Base-by-base conservation (phyloP, 2,797 vertebrate species). In the Danio choprae region DNA sequence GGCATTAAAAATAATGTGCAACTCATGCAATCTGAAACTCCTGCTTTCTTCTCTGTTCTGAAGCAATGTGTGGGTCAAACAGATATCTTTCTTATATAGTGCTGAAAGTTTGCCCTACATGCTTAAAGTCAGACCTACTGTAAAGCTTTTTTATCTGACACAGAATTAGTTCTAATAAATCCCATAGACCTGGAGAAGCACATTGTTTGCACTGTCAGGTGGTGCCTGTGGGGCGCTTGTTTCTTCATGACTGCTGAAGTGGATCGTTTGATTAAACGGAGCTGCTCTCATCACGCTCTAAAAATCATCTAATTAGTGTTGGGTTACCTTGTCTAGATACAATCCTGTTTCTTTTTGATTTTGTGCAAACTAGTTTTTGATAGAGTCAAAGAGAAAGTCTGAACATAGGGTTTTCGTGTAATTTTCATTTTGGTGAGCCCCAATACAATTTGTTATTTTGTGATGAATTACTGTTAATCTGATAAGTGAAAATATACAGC, bases 261-360 rank as follows among this genome's bases (percentile, higher is more conserved):
- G 69, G 58, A 72, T 18, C 77, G n/a, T 74, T 59, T 67, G 77
- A 81, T 85, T 85, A 74, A 85, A 84, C 48, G 62, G 58, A 60
- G 38, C 51, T 69, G 73, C 15, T 67, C 56, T 58, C 58, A 65
- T 68, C 83, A 73, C 68, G 73, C 77, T 83, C 82, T 80, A 56
- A 76, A 80, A 76, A 83, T 80, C 71, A 79, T 75, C 71, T 44
- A 50, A 75, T 72, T 74, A 80, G 77, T 77, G 59, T 77, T 40
- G 15, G 10, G 48, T 80, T 67, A 71, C 72, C 22, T 55, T 51
- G 41, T 76, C 67, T 72, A 44, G 62, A 80, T 72, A 51, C 50
- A 72, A 22, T 67, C 38, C 16, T 7, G 43, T 41, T 40, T 41
- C 10, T 63, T 48, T n/a, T 68, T 36, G 53, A 77, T 77, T 77